These are phyloP conservation scores for Melanotaenia boesemani DNA, from an alignment of 2,797 vertebrate genomes.

Conservation along the genomic window DNA sequence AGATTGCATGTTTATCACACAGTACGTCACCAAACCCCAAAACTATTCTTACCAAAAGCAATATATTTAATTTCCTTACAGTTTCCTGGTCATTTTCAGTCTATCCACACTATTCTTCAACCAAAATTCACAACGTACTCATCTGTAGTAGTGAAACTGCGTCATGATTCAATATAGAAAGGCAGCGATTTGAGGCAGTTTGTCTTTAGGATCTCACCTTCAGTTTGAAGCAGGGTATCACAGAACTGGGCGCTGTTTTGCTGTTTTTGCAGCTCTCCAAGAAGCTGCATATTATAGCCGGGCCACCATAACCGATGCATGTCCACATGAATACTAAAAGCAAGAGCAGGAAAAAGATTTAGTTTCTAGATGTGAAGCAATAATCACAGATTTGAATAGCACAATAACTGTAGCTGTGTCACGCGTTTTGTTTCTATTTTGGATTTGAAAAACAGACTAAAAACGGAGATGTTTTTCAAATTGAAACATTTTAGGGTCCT, in stretches of 20 bases:
- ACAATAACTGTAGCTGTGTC: neutral
- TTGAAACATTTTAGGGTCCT: neutral
- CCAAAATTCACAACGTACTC: too few relatives aligned
- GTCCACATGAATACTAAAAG: slow-evolving; percentile 26
- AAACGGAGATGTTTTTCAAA: neutral
- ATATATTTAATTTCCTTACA: too few relatives aligned
- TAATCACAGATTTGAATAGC: neutral
- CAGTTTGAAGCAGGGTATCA: slow-evolving; percentile 80
- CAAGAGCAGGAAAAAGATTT: neutral
- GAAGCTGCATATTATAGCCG: slow-evolving; percentile 68
- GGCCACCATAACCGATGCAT: slow-evolving; percentile 77
- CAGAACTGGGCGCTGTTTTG: slow-evolving; percentile 78
- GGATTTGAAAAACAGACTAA: neutral
- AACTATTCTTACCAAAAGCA: too few relatives aligned
- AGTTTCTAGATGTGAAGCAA: too few relatives aligned
- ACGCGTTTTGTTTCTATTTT: neutral
- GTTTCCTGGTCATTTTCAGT: too few relatives aligned
- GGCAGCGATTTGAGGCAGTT: neutral
- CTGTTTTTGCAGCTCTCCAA: slow-evolving; percentile 80
- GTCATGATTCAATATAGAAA: too few relatives aligned
- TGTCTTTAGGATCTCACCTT: slow-evolving; percentile 62
- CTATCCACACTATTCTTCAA: too few relatives aligned
- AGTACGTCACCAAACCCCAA: too few relatives aligned
- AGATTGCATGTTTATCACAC: too few relatives aligned
- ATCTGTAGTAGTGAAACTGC: too few relatives aligned